Conservation (phyloP, 64 coral and sea anemone species). For the Stichodactyla mertensii region DNA sequence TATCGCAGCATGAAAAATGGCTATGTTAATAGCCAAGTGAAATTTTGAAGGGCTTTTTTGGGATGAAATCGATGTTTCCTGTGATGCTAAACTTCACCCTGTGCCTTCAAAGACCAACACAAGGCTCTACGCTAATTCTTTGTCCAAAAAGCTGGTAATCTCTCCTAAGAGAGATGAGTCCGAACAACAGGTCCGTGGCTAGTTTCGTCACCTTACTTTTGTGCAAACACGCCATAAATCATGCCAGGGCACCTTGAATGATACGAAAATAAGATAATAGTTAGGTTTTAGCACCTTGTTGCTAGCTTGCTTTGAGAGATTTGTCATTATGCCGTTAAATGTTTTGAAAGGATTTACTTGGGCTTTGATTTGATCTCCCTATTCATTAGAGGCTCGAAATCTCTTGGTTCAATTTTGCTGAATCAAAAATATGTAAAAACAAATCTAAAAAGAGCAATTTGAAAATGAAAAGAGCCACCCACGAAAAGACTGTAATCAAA, state of each 20-base stretch:
- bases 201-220: conserved; percentile 72
- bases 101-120: background rate
- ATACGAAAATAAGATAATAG: conserved; percentile 92
- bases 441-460: background rate
- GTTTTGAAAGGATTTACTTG: conserved; percentile 44
- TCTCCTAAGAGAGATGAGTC: conserved; percentile 3
- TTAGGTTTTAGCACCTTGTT: conserved; percentile 65
- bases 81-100: background rate
- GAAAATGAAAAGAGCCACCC: background rate
- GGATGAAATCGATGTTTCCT: conserved; percentile 19
- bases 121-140: background rate
- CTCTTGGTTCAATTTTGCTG: background rate
- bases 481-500: background rate
- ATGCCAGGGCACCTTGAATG: conserved; percentile 62
- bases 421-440: background rate
- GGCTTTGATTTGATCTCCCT: background rate
- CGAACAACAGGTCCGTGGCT: conserved; percentile 59
- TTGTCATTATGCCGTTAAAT: conserved; percentile 75
- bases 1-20: conserved; percentile 26
- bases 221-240: conserved; percentile 80
- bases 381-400: background rate
- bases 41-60: conserved; percentile 9
- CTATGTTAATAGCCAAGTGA: conserved; percentile 21
- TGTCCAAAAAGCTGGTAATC: conserved; percentile 14
- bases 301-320: conserved; percentile 66